phyloP scores from a whole-genome alignment of 2,888 invertebrate genomes.

The Colletes collaris region DNA sequence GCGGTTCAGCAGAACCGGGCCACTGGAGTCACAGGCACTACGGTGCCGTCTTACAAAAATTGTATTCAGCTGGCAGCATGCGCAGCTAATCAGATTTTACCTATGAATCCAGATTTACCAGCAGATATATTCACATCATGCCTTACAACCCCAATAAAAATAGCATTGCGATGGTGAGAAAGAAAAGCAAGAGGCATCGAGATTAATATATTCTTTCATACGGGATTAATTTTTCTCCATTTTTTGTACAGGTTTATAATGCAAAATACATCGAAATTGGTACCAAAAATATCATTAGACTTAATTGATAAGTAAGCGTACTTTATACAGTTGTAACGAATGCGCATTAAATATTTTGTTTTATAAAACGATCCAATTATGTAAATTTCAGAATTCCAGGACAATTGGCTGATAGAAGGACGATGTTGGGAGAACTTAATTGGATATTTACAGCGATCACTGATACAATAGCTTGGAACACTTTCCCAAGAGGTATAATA shows the following conservation, averaged over 20 bases:
- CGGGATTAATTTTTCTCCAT: constrained; percentile 7
- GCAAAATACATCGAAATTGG: constrained; percentile 91
- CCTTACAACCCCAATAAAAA: constrained; percentile 98
- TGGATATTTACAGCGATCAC: constrained; percentile 99
- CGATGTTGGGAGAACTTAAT: constrained; percentile 99
- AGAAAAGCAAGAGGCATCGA: not conserved
- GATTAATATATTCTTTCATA: not conserved
- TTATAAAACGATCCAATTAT: not conserved
- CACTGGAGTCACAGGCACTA: constrained; percentile 74
- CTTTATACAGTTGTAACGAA: constrained; percentile 2
- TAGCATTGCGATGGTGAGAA: constrained; percentile 93
- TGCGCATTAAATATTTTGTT: not conserved
- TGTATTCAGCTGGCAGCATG: constrained; percentile 99
- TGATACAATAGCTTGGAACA: constrained; percentile 99
- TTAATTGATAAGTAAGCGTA: constrained; percentile 93
- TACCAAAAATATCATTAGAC: constrained; percentile 92
- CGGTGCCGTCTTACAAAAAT: constrained; percentile 89
- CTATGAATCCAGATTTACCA: constrained; percentile 98
- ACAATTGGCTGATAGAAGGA: constrained; percentile 95
- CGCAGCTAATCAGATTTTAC: constrained; percentile 95
- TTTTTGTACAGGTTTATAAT: constrained; percentile 88
- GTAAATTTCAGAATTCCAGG: constrained; percentile 92
- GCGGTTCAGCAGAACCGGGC: constrained; percentile 79
- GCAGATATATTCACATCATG: constrained; percentile 99
- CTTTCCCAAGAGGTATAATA: constrained; percentile 90